Conservation (phyloP, 1,140 invertebrate species). For the Periplaneta americana region DNA sequence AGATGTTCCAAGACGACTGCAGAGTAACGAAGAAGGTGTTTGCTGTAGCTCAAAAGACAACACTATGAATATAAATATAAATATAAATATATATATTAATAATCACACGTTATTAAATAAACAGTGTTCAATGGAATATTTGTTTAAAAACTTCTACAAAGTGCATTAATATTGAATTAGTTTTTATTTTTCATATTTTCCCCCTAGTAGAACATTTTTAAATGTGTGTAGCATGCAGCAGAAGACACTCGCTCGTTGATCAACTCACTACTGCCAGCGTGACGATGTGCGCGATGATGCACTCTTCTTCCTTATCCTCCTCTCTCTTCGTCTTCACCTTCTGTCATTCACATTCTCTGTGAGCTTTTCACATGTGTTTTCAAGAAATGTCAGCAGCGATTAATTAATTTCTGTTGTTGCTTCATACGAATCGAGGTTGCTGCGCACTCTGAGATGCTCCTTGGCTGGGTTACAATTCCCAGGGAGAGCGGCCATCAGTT, state of each 20-base stretch:
- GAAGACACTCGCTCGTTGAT: neutral
- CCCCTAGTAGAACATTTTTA: neutral
- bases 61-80: neutral
- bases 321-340: neutral
- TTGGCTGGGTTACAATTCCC: neutral
- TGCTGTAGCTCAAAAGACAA: conserved; percentile 15
- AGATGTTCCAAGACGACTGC: neutral
- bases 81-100: conserved; percentile 1
- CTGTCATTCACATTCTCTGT: neutral
- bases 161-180: conserved; percentile 19
- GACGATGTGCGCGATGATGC: neutral
- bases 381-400: neutral
- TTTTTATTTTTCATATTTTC: conserved; percentile 13
- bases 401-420: neutral
- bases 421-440: neutral
- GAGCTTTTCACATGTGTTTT: neutral
- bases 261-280: neutral
- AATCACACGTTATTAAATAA: neutral
- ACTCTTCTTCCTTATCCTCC: neutral
- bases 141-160: neutral
- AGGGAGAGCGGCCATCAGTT: neutral
- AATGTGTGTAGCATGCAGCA: conserved; percentile 6
- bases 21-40: neutral
- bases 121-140: conserved; percentile 11
- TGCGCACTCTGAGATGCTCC: neutral